A percentile compares a stretch with the other conserved stretches of the same genome.
Evolutionary conservation across 1,140 invertebrate species (phyloP).

Genomic region (Drosophila suzukii): DNA sequence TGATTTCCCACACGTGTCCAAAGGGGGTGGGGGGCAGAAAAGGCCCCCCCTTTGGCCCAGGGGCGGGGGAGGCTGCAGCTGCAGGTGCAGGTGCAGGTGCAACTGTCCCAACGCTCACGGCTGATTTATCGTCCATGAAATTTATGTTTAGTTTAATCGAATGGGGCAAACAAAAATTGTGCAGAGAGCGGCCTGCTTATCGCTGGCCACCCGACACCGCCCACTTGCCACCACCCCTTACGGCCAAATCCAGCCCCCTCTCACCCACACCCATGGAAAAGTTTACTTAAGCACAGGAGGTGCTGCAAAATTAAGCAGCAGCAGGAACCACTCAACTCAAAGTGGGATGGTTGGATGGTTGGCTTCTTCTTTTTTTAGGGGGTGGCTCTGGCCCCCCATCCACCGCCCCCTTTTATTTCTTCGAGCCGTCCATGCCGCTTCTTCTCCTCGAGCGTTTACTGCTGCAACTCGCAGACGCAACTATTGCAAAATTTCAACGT

Average conservation of each 20-base stretch:
- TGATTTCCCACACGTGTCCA: conserved; percentile 56
- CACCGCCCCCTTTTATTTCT: conserved; percentile 55
- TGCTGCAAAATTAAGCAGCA: conserved; percentile 62
- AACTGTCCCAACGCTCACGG: conserved; percentile 61
- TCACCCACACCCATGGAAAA: conserved; percentile 17
- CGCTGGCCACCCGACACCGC: conserved; percentile 34
- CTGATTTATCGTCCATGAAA: conserved; percentile 77
- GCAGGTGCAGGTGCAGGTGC: conserved; percentile 49
- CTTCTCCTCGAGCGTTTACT: conserved; percentile 32
- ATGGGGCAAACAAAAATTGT: conserved; percentile 67
- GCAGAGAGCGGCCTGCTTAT: conserved; percentile 55
- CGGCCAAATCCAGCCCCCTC: background rate
- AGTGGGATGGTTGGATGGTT: conserved; percentile 2
- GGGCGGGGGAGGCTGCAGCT: background rate
- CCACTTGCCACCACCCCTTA: background rate
- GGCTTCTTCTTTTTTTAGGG: background rate
- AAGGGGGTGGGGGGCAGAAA: background rate
- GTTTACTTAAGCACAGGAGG: conserved; percentile 61
- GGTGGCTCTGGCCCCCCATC: background rate
- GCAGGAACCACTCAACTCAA: conserved; percentile 54
- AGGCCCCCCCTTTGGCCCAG: no score
- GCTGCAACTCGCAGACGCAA: conserved; percentile 61
- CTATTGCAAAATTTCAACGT: conserved; percentile 76
- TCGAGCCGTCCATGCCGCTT: conserved; percentile 13
- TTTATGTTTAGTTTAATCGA: conserved; percentile 80